Base-by-base conservation (phyloP, 2,888 invertebrate species). In the Amblyjoppa fuscipennis region DNA sequence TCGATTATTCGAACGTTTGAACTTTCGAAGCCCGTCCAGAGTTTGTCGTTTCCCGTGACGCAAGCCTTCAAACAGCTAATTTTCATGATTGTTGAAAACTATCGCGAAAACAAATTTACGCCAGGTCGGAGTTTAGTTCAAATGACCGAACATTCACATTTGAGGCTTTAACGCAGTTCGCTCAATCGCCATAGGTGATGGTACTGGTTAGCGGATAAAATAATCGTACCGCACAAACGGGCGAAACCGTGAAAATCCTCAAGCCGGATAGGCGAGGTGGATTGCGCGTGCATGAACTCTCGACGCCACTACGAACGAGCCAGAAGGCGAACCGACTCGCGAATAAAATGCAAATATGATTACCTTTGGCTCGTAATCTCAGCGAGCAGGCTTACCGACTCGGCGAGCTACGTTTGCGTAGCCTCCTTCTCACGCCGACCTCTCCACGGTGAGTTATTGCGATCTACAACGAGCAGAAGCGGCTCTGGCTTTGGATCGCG, bases 331-430 rank as follows among this genome's bases (percentile, higher is more conserved):
- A 66, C 28, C 74, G 16, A 53, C 64, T 70, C 56, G 70, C 73
- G 83, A 84, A 85, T 86, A 84, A 84, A 89, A 84, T 84, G 88
- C 88, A 88, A 89, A 90, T 90, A 88, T 88, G 87, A 88, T 90
- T 89, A 90, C 83, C 81, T 89, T 90, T 88, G 82, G 78, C 84
- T 83, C 70, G 88, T 84, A 83, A 88, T 84, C 83, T 86, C 87
- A 81, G 84, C 88, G 83, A 89, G 81, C 73, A 87, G 79, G 79
- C 82, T 85, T 87, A 66, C 68, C 76, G 71, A 68, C 61, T 61
- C 56, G 74, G 31, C n/a, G 31, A 68, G 56, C 68, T 78, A 86
- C 80, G 84, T 85, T 87, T 79, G 71, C 71, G 53, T 16, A 49
- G 64, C 53, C 41, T 66, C 64, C 51, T 45, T 13, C 61, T 53